phyloP scores from a whole-genome alignment of 2,797 vertebrate genomes.

The Enoplosus armatus region DNA sequence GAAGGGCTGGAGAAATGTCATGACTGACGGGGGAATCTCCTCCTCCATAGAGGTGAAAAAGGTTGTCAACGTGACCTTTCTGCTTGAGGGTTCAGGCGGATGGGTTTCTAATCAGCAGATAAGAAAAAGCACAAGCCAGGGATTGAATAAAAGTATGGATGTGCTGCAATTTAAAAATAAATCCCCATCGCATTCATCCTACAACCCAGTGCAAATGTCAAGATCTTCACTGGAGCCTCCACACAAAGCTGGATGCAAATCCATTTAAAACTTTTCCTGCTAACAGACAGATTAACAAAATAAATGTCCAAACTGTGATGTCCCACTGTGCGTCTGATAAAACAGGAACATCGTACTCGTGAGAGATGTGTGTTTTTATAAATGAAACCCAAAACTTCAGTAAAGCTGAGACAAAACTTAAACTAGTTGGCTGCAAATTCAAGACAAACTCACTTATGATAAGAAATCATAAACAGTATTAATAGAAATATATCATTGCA shows the following conservation, averaged over 20 bases:
- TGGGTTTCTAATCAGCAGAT: slow-evolving; percentile 5
- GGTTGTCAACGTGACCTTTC: slow-evolving; percentile 18
- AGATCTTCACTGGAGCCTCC: neutral
- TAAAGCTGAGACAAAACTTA: no score
- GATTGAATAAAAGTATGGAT: neutral
- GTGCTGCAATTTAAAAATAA: neutral
- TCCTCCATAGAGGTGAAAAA: neutral
- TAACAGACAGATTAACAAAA: neutral
- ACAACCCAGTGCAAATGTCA: slow-evolving; percentile 12
- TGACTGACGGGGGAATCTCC: neutral
- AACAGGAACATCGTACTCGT: neutral
- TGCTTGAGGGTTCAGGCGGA: neutral
- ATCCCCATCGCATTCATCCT: neutral
- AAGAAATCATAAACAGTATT: no score
- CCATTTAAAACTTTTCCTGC: neutral
- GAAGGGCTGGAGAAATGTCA: slow-evolving; percentile 12
- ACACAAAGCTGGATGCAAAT: neutral
- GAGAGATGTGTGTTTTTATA: neutral
- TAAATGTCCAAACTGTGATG: neutral
- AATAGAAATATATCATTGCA: no score
- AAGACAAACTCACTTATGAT: no score
- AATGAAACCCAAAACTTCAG: no score
- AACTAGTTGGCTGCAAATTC: no score
- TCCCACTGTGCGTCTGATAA: neutral
- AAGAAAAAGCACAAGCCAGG: neutral